phyloP scores from a whole-genome alignment of 2,888 invertebrate species.

The Ophion costatus region DNA sequence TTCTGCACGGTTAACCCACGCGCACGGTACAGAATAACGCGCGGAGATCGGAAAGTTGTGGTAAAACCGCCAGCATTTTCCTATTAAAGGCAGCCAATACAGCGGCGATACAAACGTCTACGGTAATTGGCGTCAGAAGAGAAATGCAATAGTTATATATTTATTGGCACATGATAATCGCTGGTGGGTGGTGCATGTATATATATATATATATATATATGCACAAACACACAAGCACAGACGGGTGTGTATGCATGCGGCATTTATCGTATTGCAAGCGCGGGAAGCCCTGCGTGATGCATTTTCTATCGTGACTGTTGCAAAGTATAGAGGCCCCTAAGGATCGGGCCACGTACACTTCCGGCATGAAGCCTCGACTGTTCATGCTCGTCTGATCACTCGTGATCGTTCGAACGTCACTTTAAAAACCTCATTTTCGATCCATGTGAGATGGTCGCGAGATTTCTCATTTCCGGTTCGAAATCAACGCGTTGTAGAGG shows the following conservation, averaged over 20 bases:
- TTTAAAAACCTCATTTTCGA: conserved; percentile 34
- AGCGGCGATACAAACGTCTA: conserved; percentile 22
- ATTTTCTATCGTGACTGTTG: conserved; percentile 47
- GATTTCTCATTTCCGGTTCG: conserved; percentile 46
- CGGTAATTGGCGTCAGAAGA: conserved; percentile 29
- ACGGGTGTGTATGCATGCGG: background rate
- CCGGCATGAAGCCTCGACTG: conserved; percentile 57
- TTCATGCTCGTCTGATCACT: conserved; percentile 37
- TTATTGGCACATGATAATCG: conserved; percentile 32
- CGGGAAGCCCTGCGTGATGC: conserved; percentile 46
- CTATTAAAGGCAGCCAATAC: conserved; percentile 19
- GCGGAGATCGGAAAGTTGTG: conserved; percentile 38
- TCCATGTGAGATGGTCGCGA: conserved; percentile 25
- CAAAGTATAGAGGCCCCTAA: conserved; percentile 26
- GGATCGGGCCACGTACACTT: conserved; percentile 41
- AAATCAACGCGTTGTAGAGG: conserved; percentile 7
- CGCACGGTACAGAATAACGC: conserved; percentile 1
- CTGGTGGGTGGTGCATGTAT: conserved; percentile 25
- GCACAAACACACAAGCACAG: background rate
- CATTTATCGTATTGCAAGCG: conserved; percentile 33
- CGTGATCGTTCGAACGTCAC: conserved; percentile 48
- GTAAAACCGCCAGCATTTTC: conserved; percentile 33
- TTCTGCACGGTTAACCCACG: conserved; percentile 49
- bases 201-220: background rate
- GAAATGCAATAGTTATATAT: conserved; percentile 28